Conservation (phyloP, 2,888 invertebrate genomes). For the Andrena bucephala region DNA sequence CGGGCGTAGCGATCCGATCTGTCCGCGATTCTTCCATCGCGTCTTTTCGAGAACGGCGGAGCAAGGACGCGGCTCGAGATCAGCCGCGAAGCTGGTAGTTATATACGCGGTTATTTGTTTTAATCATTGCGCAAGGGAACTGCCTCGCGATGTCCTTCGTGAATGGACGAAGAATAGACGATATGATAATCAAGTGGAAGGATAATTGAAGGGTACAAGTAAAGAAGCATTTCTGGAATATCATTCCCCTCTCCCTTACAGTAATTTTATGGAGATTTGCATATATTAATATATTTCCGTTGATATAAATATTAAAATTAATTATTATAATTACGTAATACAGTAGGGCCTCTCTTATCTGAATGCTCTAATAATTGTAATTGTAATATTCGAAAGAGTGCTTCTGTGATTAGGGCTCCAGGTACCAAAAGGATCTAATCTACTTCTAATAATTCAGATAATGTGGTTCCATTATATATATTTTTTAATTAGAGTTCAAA, state of each 20-base stretch:
- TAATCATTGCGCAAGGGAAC: slow-evolving; percentile 13
- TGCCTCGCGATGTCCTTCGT: background rate
- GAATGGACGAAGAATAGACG: slow-evolving; percentile 2
- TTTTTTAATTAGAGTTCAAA: no score
- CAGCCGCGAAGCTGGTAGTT: background rate
- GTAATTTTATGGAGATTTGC: background rate
- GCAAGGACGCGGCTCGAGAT: background rate
- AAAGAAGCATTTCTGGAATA: background rate
- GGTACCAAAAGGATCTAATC: no score
- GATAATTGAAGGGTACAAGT: background rate
- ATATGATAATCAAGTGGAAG: background rate
- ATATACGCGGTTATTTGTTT: slow-evolving; percentile 27
- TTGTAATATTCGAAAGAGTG: no score
- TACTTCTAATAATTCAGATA: no score
- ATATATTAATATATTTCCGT: background rate
- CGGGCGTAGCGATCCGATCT: background rate
- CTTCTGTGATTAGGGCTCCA: no score
- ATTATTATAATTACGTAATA: background rate
- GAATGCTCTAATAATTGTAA: no score
- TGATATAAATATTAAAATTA: slow-evolving; percentile 19
- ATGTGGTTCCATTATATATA: no score
- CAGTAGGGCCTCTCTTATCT: background rate
- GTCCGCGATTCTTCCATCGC: background rate
- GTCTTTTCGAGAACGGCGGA: background rate
- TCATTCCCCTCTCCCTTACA: background rate